A percentile compares a stretch with the other conserved stretches of the same genome.
phyloP scores from a whole-genome alignment of 2,797 vertebrate genomes.

The Amniataba percoides region DNA sequence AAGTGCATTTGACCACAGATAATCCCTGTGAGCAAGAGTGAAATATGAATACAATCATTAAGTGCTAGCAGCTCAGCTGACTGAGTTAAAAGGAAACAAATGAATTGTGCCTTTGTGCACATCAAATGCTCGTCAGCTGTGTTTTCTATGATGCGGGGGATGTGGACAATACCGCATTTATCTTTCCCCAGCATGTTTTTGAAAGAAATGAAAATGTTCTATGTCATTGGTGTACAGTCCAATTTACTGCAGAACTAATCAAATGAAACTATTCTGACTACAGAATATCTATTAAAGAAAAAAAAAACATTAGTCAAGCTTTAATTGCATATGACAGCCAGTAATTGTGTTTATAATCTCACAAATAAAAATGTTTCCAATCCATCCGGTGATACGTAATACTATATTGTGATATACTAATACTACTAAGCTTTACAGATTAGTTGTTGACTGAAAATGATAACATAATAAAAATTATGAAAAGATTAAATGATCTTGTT shows the following conservation, averaged over 20 bases:
- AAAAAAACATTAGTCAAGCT: background rate
- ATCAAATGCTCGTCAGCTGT: conserved; percentile 29
- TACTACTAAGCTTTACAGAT: no score
- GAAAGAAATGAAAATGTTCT: conserved; percentile 1
- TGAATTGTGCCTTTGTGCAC: conserved; percentile 37
- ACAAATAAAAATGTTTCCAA: no score
- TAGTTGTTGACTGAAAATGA: no score
- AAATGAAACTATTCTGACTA: background rate
- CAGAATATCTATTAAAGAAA: background rate
- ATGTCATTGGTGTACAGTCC: background rate
- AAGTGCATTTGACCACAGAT: conserved; percentile 44
- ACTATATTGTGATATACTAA: no score
- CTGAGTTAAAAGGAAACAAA: conserved; percentile 34
- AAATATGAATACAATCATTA: conserved; percentile 55
- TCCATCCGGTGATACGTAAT: no score
- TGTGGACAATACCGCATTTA: background rate
- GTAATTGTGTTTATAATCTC: background rate
- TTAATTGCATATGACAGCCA: background rate
- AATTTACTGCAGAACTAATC: background rate
- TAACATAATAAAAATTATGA: no score
- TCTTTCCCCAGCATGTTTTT: conserved; percentile 15
- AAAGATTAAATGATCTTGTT: no score
- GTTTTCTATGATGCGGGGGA: conserved; percentile 3
- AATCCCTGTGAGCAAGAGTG: conserved; percentile 47
- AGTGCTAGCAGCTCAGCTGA: conserved; percentile 46